A percentile compares a stretch with the other conserved stretches of the same genome.
phyloP scores from a whole-genome alignment of 2,797 vertebrate species.

The Girardinus metallicus region DNA sequence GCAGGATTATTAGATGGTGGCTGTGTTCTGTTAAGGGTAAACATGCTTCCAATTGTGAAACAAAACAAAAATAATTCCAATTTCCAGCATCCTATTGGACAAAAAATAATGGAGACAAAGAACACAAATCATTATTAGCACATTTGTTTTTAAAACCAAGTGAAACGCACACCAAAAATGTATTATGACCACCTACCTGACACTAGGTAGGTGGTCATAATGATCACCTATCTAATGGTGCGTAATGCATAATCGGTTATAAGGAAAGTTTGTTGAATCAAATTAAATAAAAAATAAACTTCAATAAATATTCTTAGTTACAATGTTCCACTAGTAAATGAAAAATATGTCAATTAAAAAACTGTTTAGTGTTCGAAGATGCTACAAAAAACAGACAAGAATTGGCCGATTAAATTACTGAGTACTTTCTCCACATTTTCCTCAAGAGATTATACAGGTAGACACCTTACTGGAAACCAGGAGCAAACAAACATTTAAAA shows the following conservation, averaged over 20 bases:
- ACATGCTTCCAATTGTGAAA: background rate
- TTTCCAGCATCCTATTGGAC: background rate
- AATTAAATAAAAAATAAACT: background rate
- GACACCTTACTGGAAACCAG: background rate
- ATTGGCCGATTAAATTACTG: background rate
- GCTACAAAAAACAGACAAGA: background rate
- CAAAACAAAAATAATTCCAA: background rate
- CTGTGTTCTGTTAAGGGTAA: background rate
- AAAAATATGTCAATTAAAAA: background rate
- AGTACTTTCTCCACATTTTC: background rate
- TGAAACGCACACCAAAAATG: background rate
- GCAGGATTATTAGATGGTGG: background rate
- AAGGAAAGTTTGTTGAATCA: background rate
- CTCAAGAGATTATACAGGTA: background rate
- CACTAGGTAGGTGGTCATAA: background rate
- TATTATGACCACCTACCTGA: too few relatives aligned
- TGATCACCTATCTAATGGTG: background rate
- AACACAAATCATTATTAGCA: background rate
- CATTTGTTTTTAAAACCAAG: background rate
- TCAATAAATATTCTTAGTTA: background rate
- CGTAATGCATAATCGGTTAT: background rate
- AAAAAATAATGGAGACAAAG: background rate
- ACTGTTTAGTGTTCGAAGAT: background rate
- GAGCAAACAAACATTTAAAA: conserved; percentile 6
- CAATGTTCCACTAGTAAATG: background rate